A percentile compares a stretch with the other conserved stretches of the same genome.
Evolutionary conservation across 1,140 invertebrate species (phyloP).

Genomic region (Calliopsis andreniformis): DNA sequence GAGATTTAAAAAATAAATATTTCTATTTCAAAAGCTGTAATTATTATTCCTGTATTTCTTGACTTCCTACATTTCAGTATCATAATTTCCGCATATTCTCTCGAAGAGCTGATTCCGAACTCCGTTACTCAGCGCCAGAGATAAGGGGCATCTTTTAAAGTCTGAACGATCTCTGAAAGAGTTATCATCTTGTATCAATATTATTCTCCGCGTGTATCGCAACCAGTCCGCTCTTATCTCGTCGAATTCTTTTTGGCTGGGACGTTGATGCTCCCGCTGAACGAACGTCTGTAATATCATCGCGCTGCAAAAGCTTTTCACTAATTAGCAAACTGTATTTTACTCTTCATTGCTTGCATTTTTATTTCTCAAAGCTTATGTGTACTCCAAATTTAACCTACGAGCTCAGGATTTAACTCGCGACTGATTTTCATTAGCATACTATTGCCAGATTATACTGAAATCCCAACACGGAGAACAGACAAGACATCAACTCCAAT

Average conservation of each 20-base stretch:
- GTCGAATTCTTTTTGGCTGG: constrained; percentile 25
- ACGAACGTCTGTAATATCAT: not conserved
- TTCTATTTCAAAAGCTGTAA: no score
- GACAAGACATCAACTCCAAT: not conserved
- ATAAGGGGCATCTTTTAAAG: not conserved
- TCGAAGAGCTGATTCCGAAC: not conserved
- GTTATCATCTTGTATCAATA: constrained; percentile 62
- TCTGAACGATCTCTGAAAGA: constrained; percentile 9
- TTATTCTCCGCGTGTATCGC: constrained; percentile 49
- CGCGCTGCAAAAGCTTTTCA: not conserved
- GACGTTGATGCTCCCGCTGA: not conserved
- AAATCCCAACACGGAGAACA: not conserved
- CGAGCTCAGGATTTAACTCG: no score
- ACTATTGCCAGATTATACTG: no score
- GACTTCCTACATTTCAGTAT: no score
- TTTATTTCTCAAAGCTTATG: no score
- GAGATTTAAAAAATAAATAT: no score
- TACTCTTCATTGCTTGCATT: no score
- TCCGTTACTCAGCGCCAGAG: not conserved
- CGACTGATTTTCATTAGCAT: no score
- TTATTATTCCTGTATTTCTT: no score
- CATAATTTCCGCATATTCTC: not conserved
- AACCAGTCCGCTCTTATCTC: constrained; percentile 43
- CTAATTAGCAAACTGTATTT: constrained; percentile 22
- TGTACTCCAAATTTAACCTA: no score